Evolutionary conservation across 2,113 vertebrate species (phyloP).

Genomic region (Cochlearius cochlearius): DNA sequence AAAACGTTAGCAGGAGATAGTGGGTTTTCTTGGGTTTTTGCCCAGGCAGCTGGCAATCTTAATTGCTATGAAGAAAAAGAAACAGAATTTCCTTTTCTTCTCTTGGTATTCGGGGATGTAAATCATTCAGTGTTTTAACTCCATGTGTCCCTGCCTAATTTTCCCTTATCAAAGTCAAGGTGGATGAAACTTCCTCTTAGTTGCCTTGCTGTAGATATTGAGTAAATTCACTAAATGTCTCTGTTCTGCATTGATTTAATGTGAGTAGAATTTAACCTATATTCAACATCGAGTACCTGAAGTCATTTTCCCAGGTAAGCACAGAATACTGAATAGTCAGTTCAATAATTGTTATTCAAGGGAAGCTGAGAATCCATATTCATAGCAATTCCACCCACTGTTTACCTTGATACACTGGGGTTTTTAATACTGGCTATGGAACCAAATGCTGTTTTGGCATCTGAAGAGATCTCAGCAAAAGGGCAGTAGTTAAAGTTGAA

Average conservation of each 20-base stretch:
- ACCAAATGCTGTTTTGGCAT: not conserved
- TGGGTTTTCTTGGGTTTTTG: not conserved
- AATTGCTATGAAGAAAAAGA: conserved; percentile 10
- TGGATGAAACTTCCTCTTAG: not conserved
- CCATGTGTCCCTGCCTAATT: not conserved
- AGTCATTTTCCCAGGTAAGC: not conserved
- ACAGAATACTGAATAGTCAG: not conserved
- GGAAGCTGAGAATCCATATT: not conserved
- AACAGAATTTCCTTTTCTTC: not conserved
- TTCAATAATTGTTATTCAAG: not conserved
- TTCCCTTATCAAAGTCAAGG: not conserved
- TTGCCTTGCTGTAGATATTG: not conserved
- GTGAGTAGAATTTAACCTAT: not conserved
- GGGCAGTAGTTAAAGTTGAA: not conserved
- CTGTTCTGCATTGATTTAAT: not conserved
- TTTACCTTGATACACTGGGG: not conserved
- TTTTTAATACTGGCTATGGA: not conserved
- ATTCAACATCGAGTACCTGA: not conserved
- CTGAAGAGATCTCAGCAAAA: not conserved
- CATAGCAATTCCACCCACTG: not conserved
- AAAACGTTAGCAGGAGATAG: not conserved
- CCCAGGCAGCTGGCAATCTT: not conserved
- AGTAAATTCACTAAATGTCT: not conserved
- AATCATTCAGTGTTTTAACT: not conserved
- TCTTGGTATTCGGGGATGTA: not conserved